These are phyloP conservation scores for Sus cebifrons DNA, from an alignment of 2,797 vertebrate species.

Conservation along the genomic window DNA sequence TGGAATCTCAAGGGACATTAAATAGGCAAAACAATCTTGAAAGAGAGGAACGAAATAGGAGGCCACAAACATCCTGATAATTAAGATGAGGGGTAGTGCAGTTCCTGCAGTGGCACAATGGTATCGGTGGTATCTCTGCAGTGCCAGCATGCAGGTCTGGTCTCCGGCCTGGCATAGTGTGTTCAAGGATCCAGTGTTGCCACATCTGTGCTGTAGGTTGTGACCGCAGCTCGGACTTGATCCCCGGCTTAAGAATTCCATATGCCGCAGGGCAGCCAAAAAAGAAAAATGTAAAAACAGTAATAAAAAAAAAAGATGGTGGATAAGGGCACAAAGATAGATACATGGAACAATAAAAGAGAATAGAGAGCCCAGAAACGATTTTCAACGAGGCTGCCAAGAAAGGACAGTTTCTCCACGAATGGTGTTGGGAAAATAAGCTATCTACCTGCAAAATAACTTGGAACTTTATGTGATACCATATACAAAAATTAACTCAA, in stretches of 20 bases:
- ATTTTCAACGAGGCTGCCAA: background rate
- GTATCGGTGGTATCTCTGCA: too few species aligned
- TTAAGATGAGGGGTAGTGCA: background rate
- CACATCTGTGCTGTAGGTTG: too few species aligned
- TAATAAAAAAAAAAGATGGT: too few species aligned
- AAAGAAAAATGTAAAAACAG: too few species aligned
- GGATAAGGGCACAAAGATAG: background rate
- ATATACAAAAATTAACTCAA: constrained; percentile 2
- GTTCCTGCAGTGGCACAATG: too few species aligned
- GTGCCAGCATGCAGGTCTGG: too few species aligned
- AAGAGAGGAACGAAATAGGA: background rate
- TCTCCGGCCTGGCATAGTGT: too few species aligned
- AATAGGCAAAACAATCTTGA: background rate
- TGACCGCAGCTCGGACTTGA: too few species aligned
- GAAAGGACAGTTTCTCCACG: background rate
- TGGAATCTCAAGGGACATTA: background rate
- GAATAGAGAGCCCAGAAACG: background rate
- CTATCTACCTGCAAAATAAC: background rate
- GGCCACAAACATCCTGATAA: background rate
- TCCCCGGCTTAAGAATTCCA: too few species aligned
- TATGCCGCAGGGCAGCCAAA: too few species aligned
- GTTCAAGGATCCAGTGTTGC: too few species aligned
- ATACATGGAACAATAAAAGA: background rate
- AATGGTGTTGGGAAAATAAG: background rate
- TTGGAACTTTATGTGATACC: background rate